Conservation (phyloP, 2,113 vertebrate species). For the Syngnathus floridae region DNA sequence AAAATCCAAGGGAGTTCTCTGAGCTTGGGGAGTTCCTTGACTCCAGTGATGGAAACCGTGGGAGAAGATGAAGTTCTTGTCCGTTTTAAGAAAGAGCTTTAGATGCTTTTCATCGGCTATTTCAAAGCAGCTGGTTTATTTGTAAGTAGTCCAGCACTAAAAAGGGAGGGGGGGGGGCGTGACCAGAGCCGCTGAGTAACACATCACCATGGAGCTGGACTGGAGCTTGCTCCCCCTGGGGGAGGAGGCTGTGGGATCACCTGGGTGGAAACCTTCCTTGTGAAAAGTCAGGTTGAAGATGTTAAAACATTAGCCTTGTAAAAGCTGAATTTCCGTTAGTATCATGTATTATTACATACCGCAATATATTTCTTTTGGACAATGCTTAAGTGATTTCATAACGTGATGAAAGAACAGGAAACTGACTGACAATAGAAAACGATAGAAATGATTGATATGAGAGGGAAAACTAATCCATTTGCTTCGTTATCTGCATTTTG, state of each 20-base stretch:
- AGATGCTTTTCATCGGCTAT: slow-evolving; percentile 17
- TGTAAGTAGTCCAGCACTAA: not conserved
- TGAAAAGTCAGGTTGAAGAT: not conserved
- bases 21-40: slow-evolving; percentile 15
- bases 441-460: not conserved
- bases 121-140: slow-evolving; percentile 24
- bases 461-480: not conserved
- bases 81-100: not conserved
- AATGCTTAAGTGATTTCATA: not conserved
- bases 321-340: not conserved
- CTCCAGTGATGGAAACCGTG: slow-evolving; percentile 20
- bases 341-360: too few relatives aligned
- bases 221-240: slow-evolving; percentile 16
- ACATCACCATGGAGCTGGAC: slow-evolving; percentile 49
- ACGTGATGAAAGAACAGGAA: not conserved
- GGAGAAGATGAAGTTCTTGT: slow-evolving; percentile 2
- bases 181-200: slow-evolving; percentile 28
- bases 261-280: not conserved
- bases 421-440: not conserved
- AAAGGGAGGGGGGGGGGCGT: slow-evolving; percentile 43
- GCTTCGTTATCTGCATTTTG: not conserved
- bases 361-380: not conserved
- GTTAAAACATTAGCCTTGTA: not conserved
- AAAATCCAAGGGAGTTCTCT: not conserved
- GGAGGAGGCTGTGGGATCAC: slow-evolving; percentile 20